phyloP scores from a whole-genome alignment of 2,888 invertebrate species.

The Spodoptera exigua region DNA sequence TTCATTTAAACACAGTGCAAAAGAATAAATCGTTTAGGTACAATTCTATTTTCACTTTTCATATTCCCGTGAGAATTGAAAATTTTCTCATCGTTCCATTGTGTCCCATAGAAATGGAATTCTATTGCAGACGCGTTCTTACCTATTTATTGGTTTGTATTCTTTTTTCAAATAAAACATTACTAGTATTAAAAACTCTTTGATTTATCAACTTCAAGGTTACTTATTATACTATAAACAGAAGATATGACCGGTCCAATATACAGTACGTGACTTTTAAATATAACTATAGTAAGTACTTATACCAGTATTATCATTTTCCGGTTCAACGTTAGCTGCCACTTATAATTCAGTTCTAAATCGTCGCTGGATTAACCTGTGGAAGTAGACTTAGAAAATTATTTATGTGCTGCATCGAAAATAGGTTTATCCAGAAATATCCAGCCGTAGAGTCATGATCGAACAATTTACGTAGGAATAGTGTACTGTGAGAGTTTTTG shows the following conservation, averaged over 20 bases:
- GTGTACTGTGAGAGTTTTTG: conserved; percentile 80
- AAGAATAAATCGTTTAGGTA: conserved; percentile 9
- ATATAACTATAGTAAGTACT: conserved; percentile 11
- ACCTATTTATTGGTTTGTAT: conserved; percentile 17
- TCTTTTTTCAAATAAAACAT: too few relatives aligned
- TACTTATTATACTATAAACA: conserved; percentile 21
- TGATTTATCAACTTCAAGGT: conserved; percentile 27
- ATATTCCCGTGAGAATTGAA: conserved; percentile 31
- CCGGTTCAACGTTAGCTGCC: conserved; percentile 4
- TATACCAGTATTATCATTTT: conserved; percentile 20
- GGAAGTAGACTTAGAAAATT: conserved; percentile 40
- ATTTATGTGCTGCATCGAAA: conserved; percentile 50
- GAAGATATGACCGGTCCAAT: conserved; percentile 13
- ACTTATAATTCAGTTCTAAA: conserved; percentile 9
- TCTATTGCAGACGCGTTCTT: conserved; percentile 11
- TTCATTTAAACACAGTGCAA: conserved; percentile 47
- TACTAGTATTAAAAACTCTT: conserved; percentile 35
- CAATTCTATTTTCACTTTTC: conserved; percentile 26
- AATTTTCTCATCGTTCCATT: conserved; percentile 41
- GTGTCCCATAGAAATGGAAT: conserved; percentile 34
- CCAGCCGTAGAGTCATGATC: conserved; percentile 39
- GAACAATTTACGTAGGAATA: conserved; percentile 59
- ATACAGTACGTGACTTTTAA: conserved; percentile 39
- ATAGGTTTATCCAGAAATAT: conserved; percentile 53
- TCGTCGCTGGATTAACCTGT: conserved; percentile 23